Conservation (phyloP, 1,140 invertebrate species). For the Chlorops oryzae region DNA sequence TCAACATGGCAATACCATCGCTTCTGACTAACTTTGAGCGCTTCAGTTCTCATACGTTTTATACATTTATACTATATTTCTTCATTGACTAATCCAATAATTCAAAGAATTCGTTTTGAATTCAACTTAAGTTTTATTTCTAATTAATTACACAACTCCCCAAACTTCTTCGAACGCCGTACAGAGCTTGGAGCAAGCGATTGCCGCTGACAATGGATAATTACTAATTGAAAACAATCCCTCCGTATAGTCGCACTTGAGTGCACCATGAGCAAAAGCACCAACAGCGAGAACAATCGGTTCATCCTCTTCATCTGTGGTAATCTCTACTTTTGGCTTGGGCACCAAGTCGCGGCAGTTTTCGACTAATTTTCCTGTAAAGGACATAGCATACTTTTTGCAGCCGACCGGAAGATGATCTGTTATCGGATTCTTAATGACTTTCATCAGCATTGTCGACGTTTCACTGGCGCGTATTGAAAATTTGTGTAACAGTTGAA, state of each 20-base stretch:
- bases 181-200: constrained; percentile 96
- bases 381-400: constrained; percentile 85
- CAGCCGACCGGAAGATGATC: constrained; percentile 95
- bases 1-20: no score
- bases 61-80: no score
- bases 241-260: constrained; percentile 87
- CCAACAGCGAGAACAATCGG: constrained; percentile 90
- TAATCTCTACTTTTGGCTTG: constrained; percentile 20
- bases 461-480: constrained; percentile 83
- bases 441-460: constrained; percentile 87
- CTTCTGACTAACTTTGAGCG: no score
- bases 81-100: no score
- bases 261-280: constrained; percentile 94
- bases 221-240: constrained; percentile 87
- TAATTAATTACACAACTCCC: constrained; percentile 63
- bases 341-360: constrained; percentile 78
- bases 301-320: constrained; percentile 54
- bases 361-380: constrained; percentile 70
- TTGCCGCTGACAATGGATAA: constrained; percentile 92
- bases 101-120: no score
- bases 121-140: background rate
- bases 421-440: constrained; percentile 95
- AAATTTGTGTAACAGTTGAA: constrained; percentile 94
- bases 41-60: no score
- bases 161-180: constrained; percentile 95